Conservation (phyloP, 2,113 vertebrate genomes). For the Lichenostomus cassidix region DNA sequence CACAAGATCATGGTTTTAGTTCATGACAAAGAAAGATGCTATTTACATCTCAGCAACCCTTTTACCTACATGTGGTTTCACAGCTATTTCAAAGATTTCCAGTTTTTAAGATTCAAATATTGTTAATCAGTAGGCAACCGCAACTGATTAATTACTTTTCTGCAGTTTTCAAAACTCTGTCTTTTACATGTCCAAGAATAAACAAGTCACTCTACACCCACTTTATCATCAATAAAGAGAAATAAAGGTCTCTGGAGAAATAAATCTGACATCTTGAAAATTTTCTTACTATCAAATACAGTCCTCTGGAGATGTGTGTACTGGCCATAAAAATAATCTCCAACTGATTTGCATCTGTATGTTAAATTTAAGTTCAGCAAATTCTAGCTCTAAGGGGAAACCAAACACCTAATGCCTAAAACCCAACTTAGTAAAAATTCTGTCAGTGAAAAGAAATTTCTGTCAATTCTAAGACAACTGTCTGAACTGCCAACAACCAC, state of each 20-base stretch:
- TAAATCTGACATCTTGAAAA: not conserved
- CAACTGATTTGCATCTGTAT: not conserved
- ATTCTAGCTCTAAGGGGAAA: not conserved
- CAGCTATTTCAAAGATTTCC: not conserved
- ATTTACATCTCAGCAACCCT: not conserved
- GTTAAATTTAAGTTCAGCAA: not conserved
- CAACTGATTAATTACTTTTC: not conserved
- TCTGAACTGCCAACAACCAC: not conserved
- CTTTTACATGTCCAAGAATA: not conserved
- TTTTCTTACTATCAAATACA: not conserved
- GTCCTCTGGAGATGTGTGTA: not conserved
- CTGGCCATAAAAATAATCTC: not conserved
- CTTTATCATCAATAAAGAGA: not conserved
- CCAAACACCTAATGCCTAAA: not conserved
- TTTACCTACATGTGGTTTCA: not conserved
- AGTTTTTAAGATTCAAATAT: not conserved
- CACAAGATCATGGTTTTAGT: not conserved
- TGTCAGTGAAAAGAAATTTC: not conserved
- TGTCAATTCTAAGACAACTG: not conserved
- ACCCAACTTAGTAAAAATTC: not conserved
- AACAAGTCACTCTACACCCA: not conserved
- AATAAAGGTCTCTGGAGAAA: not conserved
- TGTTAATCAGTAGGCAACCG: not conserved
- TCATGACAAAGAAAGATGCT: not conserved
- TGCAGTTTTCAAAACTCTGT: not conserved